Evolutionary conservation across 2,797 vertebrate genomes (phyloP).

Genomic region (Hippocampus kuda): DNA sequence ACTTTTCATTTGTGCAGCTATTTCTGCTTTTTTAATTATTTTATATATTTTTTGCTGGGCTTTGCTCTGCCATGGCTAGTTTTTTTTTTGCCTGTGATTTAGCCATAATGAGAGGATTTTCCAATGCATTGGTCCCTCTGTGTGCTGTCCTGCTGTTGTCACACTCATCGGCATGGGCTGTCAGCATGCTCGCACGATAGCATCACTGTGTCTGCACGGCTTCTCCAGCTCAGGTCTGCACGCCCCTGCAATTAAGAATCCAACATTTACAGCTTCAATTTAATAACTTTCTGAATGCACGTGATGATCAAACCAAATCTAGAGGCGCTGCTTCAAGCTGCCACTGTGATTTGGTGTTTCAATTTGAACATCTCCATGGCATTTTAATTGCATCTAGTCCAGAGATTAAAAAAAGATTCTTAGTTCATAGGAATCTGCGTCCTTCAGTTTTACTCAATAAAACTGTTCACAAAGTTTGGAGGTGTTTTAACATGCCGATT

Average conservation of each 20-base stretch:
- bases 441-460: conserved; percentile 46
- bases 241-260: conserved; percentile 7
- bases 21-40: conserved; percentile 62
- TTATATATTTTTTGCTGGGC: conserved; percentile 21
- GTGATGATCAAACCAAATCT: background rate
- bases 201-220: conserved; percentile 44
- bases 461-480: conserved; percentile 44
- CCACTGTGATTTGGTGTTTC: background rate
- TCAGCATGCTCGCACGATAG: conserved; percentile 74
- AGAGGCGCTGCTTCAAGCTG: background rate
- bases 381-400: conserved; percentile 10
- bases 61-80: conserved; percentile 15
- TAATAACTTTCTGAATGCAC: background rate
- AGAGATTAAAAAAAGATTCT: conserved; percentile 18
- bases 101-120: conserved; percentile 51
- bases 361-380: conserved; percentile 1
- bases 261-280: background rate
- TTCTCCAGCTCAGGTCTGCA: conserved; percentile 12
- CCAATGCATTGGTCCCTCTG: conserved; percentile 24
- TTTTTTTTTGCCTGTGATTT: conserved; percentile 66
- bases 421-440: conserved; percentile 18
- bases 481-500: conserved; percentile 31
- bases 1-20: conserved; percentile 66
- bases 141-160: conserved; percentile 28
- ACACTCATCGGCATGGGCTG: conserved; percentile 35